Conservation (phyloP, 1,140 invertebrate genomes). For the Zaprionus gabonicus region DNA sequence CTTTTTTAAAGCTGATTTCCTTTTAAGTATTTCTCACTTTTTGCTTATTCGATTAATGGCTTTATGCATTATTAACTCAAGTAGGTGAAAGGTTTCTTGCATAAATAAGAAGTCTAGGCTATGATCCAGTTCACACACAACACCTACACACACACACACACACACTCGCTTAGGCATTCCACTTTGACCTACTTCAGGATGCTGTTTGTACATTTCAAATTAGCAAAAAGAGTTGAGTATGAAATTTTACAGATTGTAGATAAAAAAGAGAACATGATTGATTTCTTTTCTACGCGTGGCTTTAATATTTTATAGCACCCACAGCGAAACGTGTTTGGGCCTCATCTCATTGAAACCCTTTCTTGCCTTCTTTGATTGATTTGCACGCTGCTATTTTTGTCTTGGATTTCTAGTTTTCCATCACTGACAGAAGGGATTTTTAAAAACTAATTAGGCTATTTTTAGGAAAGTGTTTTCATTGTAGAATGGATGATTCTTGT, state of each 20-base stretch:
- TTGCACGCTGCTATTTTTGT: conserved; percentile 1
- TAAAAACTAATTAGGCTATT: neutral
- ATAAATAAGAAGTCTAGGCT: neutral
- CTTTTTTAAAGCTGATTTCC: neutral
- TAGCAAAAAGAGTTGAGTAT: conserved; percentile 7
- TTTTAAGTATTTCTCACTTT: neutral
- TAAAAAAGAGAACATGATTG: conserved; percentile 19
- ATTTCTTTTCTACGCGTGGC: neutral
- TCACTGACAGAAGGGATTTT: neutral
- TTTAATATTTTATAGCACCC: conserved; percentile 10
- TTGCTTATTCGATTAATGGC: neutral
- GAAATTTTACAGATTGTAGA: conserved; percentile 13
- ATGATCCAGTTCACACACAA: neutral
- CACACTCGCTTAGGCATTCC: neutral
- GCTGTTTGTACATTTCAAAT: conserved; percentile 19
- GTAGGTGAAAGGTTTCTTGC: conserved; percentile 1
- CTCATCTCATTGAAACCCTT: neutral
- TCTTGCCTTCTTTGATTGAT: conserved; percentile 5
- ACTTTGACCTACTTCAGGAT: conserved; percentile 24
- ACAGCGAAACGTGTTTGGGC: neutral
- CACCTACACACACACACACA: neutral
- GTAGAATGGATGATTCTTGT: neutral
- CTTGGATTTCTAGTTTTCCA: conserved; percentile 4
- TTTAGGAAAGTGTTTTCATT: neutral
- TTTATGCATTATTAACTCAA: conserved; percentile 1